These are phyloP conservation scores for Taxidea taxus DNA, from an alignment of 2,113 vertebrate genomes.

Conservation along the genomic window DNA sequence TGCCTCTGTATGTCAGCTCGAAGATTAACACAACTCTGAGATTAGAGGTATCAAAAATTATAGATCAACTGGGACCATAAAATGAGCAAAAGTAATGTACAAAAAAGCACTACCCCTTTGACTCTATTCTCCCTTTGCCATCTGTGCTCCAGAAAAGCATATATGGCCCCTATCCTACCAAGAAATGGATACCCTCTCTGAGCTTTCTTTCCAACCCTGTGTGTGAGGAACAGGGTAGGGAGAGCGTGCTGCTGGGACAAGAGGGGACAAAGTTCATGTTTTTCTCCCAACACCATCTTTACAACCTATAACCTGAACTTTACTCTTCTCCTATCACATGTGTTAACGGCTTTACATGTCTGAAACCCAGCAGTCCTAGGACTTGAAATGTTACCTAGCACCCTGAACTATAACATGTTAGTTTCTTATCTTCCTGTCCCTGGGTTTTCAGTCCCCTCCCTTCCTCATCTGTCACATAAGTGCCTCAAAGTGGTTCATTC, in stretches of 20 bases:
- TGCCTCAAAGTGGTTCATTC: neutral
- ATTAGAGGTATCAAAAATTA: rapidly evolving
- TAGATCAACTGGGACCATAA: neutral
- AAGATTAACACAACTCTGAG: neutral
- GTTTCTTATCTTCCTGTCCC: neutral
- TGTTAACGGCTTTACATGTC: neutral
- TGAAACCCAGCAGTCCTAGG: neutral
- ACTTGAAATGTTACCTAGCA: neutral
- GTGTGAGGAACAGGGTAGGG: no score
- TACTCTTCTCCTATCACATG: neutral
- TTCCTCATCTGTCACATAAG: neutral
- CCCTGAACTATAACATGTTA: neutral
- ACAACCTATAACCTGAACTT: neutral
- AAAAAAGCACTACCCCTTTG: neutral
- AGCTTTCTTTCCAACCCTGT: rapidly evolving
- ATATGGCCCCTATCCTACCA: neutral
- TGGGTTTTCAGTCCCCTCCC: neutral
- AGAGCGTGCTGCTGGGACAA: neutral
- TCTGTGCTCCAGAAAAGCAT: no score
- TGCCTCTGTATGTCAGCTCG: rapidly evolving
- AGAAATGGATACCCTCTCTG: neutral
- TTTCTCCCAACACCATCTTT: neutral
- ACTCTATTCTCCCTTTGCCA: neutral
- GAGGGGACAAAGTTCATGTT: rapidly evolving
- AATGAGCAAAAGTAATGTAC: rapidly evolving